Evolutionary conservation across 2,797 vertebrate genomes (phyloP), one percentile per base, ranked within the genome.

Genomic region (Rhincodon typus): DNA sequence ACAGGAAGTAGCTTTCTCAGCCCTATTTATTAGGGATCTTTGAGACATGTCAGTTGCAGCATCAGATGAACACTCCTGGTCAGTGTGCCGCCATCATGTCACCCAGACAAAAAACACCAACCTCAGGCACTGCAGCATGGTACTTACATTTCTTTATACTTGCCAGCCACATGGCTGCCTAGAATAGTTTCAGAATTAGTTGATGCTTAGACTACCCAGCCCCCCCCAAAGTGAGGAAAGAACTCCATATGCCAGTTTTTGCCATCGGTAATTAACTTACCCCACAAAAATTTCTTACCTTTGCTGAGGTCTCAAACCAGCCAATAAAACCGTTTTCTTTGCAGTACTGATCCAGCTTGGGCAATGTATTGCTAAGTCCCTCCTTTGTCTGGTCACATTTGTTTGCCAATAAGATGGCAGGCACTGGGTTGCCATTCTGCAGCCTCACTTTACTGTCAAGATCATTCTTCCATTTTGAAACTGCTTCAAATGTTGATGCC

Each of bases 391-490:
- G 98, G 97, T 98, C 98, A 74, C 97, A 97, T 96, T 98, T 98
- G 96, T 98, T 98, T 46, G 98, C 98, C 96, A 98, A 94, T 8
- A 98, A 97, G 6, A 98, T 97, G 0, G 97, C 97, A 8, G 98
- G 98, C 62, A 98, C 97, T 0, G 97, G 97, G 79, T 96, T 97
- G 13, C 98, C 98, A 19, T 98, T 98, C 96, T 96, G 96, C 17
- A 98, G 97, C 72, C 97, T 97, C 1, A 98, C 98, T 97, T 98
- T 98, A 0, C 97, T 97, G 97, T 98, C 98, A 95, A 98, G 97
- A 96, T 98, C 98, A 95, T 97, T 97, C 96, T 98, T 98, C 98
- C 98, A 98, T 96, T 98, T 98, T 70, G 98, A 96, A 74, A 98
- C 96, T 0, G 98, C 98, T 96, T 98, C 97, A 50, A 98, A 98